phyloP scores from a whole-genome alignment of 1,140 invertebrate species.

The Drosophila bifasciata region DNA sequence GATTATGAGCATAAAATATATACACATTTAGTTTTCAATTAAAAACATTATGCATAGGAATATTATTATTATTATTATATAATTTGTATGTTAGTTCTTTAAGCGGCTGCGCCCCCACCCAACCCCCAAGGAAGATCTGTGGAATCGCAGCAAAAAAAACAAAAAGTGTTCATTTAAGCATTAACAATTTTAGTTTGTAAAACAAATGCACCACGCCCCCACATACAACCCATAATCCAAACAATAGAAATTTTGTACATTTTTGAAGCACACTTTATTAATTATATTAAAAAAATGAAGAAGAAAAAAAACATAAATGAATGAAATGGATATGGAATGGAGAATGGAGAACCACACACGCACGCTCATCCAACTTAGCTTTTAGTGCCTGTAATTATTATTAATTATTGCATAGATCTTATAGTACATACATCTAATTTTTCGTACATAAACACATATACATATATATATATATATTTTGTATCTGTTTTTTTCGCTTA shows the following conservation, averaged over 20 bases:
- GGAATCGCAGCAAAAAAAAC: constrained; percentile 39
- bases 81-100: constrained; percentile 42
- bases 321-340: neutral
- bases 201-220: constrained; percentile 12
- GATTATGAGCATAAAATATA: constrained; percentile 37
- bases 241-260: constrained; percentile 60
- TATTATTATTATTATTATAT: constrained; percentile 36
- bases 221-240: constrained; percentile 4
- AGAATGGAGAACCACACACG: constrained; percentile 31
- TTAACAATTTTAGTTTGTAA: constrained; percentile 46
- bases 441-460: constrained; percentile 28
- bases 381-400: constrained; percentile 54
- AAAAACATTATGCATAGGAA: constrained; percentile 24
- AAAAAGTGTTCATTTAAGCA: constrained; percentile 71
- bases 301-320: constrained; percentile 7
- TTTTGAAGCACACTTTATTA: constrained; percentile 62
- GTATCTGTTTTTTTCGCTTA: constrained; percentile 67
- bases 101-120: constrained; percentile 23
- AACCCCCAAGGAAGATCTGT: neutral
- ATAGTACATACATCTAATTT: constrained; percentile 42
- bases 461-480: constrained; percentile 37
- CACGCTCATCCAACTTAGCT: constrained; percentile 54
- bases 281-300: constrained; percentile 38
- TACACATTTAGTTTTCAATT: constrained; percentile 61
- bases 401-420: constrained; percentile 63